These are phyloP conservation scores for Trochalopteron elliotii DNA, from an alignment of 2,113 vertebrate species.

Conservation along the genomic window DNA sequence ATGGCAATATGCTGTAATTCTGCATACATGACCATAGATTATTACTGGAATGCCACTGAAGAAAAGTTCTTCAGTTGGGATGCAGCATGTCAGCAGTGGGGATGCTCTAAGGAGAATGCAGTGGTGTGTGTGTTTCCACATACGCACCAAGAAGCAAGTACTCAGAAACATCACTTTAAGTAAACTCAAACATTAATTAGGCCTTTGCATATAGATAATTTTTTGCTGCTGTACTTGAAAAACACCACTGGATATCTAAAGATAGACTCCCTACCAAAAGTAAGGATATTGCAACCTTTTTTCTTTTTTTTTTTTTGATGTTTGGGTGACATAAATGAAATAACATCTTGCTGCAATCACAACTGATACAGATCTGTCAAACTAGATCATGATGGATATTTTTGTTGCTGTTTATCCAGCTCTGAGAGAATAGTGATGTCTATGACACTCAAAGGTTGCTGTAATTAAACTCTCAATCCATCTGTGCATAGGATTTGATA, in stretches of 20 bases:
- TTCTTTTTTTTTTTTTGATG: not conserved
- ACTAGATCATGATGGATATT: conserved; percentile 40
- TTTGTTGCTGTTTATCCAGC: conserved; percentile 43
- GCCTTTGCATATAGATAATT: not conserved
- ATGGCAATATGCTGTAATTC: not conserved
- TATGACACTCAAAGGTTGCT: conserved; percentile 36
- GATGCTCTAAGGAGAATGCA: not conserved
- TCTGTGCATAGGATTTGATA: conserved; percentile 63
- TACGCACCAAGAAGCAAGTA: not conserved
- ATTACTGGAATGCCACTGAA: not conserved
- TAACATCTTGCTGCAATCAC: conserved; percentile 29
- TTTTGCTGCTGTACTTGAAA: not conserved
- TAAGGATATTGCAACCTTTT: not conserved
- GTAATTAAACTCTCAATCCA: conserved; percentile 73
- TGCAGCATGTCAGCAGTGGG: not conserved
- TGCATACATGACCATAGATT: not conserved
- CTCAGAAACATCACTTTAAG: not conserved
- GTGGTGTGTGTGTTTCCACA: not conserved
- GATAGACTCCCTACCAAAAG: not conserved
- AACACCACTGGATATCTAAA: not conserved
- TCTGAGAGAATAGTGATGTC: conserved; percentile 40
- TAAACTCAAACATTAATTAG: not conserved
- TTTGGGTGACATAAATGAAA: conserved; percentile 24
- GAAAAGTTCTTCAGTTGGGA: not conserved
- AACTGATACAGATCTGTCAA: conserved; percentile 5